Evolutionary conservation across 2,888 invertebrate species (phyloP), one percentile per base, ranked within the genome.

Genomic region (Agriopis marginaria): DNA sequence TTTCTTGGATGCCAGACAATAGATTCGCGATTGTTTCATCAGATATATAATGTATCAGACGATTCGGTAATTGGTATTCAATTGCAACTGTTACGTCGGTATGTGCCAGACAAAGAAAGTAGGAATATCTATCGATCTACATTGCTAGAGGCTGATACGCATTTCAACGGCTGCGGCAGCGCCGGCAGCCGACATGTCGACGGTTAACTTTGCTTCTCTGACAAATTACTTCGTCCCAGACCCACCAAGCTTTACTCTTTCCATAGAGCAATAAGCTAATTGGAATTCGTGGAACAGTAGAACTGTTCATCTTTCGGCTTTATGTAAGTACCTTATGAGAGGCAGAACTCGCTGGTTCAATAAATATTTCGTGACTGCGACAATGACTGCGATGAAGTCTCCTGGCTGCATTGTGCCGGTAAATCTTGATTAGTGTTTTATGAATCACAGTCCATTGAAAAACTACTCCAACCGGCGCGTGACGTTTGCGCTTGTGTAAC

Each of bases 401-500:
- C 32, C 32, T 32, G 32, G 32, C 32, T 32, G 32, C 32, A 32
- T 32, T 5, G 32, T 3, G 32, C 32, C 32, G 32, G 32, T 32
- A 5, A 5, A 32, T 32, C 32, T 32, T 32, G 32, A 50, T 23
- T 5, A 23, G 17, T n/a, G 12, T 66, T 56, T 71, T 75, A 74
- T 83, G 91, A 93, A 84, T 92, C 92, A 74, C 73, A n/a, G 44
- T 59, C 59, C 53, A 89, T 90, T 82, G 84, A 89, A 89, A 87
- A 89, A 88, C 86, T 77, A 71, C 62, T 69, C 70, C 58, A 55
- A 69, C 63, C 64, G 70, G 72, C 85, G 88, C 88, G 89, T 89
- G 87, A 87, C 86, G 86, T 83, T 87, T 79, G 80, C 82, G 82
- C 86, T 93, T 92, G 92, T 91, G 91, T 89, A 92, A 93, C 89